Evolutionary conservation across 2,113 vertebrate species (phyloP).

Genomic region (Epinephelus moara): DNA sequence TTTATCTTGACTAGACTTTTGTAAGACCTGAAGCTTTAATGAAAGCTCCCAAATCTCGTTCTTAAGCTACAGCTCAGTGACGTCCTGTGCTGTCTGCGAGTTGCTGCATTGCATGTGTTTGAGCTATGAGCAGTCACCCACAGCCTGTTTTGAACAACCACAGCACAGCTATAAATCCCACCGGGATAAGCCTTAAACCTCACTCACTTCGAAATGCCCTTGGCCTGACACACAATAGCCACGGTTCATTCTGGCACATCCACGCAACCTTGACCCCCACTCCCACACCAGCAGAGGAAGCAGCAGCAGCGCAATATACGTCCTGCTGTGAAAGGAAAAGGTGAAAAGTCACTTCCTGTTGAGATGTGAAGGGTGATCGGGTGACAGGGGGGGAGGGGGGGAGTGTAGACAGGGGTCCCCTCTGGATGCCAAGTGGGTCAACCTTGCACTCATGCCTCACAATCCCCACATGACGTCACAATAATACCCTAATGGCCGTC

Average conservation of each 20-base stretch:
- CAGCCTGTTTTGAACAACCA: constrained; percentile 32
- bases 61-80: constrained; percentile 13
- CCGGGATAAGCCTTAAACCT: constrained; percentile 61
- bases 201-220: constrained; percentile 57
- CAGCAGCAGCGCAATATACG: neutral
- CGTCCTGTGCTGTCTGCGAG: constrained; percentile 12
- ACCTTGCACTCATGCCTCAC: constrained; percentile 45
- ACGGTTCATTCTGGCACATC: constrained; percentile 22
- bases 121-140: constrained; percentile 33
- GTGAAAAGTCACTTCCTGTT: constrained; percentile 60
- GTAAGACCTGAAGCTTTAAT: constrained; percentile 13
- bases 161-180: constrained; percentile 54
- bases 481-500: constrained; percentile 76
- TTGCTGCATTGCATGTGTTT: constrained; percentile 20
- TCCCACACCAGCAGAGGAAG: neutral
- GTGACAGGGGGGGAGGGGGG: neutral
- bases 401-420: constrained; percentile 8
- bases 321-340: constrained; percentile 37
- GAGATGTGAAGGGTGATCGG: constrained; percentile 12
- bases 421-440: constrained; percentile 65
- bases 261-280: constrained; percentile 24
- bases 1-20: constrained; percentile 29
- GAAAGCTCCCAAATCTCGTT: neutral
- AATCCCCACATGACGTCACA: constrained; percentile 67
- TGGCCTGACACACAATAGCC: constrained; percentile 57